These are phyloP conservation scores for Albula glossodonta DNA, from an alignment of 2,113 vertebrate genomes.

Conservation along the genomic window DNA sequence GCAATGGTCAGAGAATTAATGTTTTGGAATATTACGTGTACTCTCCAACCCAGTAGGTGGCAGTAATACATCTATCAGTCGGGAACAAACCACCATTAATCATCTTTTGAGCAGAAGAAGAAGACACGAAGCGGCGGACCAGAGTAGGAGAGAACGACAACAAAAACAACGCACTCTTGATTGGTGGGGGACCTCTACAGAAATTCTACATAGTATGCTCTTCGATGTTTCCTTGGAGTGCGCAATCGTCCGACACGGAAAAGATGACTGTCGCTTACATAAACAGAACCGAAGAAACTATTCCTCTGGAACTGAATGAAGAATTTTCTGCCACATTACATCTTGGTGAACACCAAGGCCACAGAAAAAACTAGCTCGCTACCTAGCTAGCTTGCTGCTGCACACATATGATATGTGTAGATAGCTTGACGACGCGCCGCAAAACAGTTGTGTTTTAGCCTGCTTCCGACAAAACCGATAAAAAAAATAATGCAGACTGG, in stretches of 20 bases:
- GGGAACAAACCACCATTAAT: not conserved
- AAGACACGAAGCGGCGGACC: not conserved
- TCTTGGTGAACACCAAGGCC: conserved; percentile 63
- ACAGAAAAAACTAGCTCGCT: conserved; percentile 54
- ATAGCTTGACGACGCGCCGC: not conserved
- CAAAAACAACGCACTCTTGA: conserved; percentile 7
- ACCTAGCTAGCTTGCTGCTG: conserved; percentile 39
- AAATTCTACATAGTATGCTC: not conserved
- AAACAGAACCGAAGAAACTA: conserved; percentile 59
- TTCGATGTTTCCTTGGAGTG: conserved; percentile 41
- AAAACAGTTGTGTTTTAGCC: conserved; percentile 9
- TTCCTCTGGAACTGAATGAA: conserved; percentile 60
- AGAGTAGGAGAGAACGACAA: not conserved
- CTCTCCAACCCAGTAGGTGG: not conserved
- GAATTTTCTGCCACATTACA: conserved; percentile 61
- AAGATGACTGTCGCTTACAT: conserved; percentile 57
- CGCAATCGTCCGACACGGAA: conserved; percentile 32
- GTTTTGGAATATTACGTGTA: conserved; percentile 10
- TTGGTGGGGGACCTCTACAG: conserved; percentile 2
- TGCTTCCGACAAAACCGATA: not conserved
- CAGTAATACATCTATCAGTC: not conserved
- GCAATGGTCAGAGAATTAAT: not conserved
- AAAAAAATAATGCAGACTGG: not conserved
- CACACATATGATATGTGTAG: conserved; percentile 17
- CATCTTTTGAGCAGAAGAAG: not conserved